Evolutionary conservation across 2,797 vertebrate species (phyloP).

Genomic region (Myotis pilosus): DNA sequence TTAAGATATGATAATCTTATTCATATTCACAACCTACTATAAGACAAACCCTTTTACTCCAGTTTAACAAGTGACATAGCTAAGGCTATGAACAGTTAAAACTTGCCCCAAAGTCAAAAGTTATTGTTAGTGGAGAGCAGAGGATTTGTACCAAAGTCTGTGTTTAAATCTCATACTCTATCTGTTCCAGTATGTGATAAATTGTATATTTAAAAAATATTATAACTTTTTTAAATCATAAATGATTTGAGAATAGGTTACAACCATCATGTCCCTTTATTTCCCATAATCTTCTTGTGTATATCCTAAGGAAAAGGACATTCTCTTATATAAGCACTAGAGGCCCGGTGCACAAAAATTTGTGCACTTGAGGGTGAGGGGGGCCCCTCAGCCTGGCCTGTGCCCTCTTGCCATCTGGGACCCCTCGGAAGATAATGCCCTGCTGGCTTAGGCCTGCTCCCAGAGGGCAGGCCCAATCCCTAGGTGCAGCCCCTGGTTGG

Average conservation of each 20-base stretch:
- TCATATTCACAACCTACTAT: neutral
- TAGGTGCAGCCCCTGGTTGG: too few species aligned
- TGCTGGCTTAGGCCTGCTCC: too few species aligned
- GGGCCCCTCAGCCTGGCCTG: too few species aligned
- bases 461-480: too few species aligned
- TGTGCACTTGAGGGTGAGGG: too few species aligned
- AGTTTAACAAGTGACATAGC: neutral
- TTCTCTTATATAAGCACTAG: neutral
- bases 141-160: neutral
- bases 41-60: neutral
- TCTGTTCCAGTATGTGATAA: neutral
- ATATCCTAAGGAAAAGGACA: neutral
- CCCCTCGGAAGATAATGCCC: too few species aligned
- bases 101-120: constrained; percentile 4
- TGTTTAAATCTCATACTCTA: neutral
- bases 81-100: neutral
- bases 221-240: neutral
- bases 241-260: neutral
- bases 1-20: constrained; percentile 86
- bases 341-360: too few species aligned
- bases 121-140: neutral
- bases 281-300: neutral
- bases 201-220: neutral
- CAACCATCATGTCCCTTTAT: neutral
- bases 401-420: too few species aligned